phyloP scores from a whole-genome alignment of 2,113 vertebrate species.

The Theropithecus gelada region DNA sequence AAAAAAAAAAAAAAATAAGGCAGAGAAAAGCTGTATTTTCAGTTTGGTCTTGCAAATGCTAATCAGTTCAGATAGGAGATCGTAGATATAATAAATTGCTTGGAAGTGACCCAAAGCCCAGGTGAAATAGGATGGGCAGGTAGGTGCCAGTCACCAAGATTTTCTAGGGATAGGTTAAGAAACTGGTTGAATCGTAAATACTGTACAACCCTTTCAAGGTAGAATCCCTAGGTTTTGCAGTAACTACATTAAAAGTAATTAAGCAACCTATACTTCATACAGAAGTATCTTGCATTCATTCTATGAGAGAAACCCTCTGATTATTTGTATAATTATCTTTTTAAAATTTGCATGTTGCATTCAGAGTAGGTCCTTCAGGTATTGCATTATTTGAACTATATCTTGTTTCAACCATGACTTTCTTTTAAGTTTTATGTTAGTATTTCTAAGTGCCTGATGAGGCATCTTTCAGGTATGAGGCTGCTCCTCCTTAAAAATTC shows the following conservation, averaged over 20 bases:
- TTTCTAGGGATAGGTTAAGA: background rate
- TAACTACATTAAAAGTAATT: constrained; percentile 6
- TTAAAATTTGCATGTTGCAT: background rate
- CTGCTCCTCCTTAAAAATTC: background rate
- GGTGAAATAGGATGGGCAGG: background rate
- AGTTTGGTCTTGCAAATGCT: constrained; percentile 37
- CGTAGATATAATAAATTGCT: background rate
- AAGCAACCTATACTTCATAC: background rate
- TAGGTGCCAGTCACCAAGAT: background rate
- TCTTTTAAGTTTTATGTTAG: background rate
- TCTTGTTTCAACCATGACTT: background rate
- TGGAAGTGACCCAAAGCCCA: background rate
- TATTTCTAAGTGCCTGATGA: background rate
- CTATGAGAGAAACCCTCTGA: background rate
- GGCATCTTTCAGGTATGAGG: background rate
- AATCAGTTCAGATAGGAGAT: constrained; percentile 31
- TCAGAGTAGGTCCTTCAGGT: background rate
- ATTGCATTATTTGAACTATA: background rate
- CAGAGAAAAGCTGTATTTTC: constrained; percentile 27
- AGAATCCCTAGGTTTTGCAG: background rate
- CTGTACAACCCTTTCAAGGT: background rate
- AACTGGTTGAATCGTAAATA: constrained; percentile 30
- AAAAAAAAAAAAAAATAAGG: constrained; percentile 46
- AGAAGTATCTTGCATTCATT: background rate
- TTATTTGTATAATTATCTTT: background rate